phyloP scores from a whole-genome alignment of 2,888 invertebrate genomes.

The Oegoconia quadripuncta region DNA sequence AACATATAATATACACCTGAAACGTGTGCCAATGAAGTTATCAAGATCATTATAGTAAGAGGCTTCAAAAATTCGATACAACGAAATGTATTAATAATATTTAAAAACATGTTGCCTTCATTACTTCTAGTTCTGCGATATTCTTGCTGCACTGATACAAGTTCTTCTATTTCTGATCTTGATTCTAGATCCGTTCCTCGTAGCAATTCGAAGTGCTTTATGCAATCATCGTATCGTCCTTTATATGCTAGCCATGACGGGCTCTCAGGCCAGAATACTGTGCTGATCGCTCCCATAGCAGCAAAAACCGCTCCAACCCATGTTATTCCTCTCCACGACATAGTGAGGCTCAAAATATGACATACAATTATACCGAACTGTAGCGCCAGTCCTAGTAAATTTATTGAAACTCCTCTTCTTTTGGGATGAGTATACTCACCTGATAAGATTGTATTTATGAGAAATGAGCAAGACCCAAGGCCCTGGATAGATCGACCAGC shows the following conservation, averaged over 20 bases:
- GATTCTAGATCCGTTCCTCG: constrained; percentile 18
- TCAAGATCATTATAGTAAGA: not conserved
- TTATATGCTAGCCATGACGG: constrained; percentile 24
- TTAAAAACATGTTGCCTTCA: not conserved
- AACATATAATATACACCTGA: not conserved
- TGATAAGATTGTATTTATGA: constrained; percentile 16
- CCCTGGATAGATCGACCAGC: constrained; percentile 22
- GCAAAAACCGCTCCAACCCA: constrained; percentile 18
- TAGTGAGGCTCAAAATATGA: constrained; percentile 16
- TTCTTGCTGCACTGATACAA: constrained; percentile 21
- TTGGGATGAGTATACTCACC: constrained; percentile 24
- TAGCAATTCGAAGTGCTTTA: constrained; percentile 19
- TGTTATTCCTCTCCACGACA: constrained; percentile 22
- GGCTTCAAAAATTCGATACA: constrained; percentile 3
- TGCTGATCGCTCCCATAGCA: constrained; percentile 15
- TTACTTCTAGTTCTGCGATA: not conserved
- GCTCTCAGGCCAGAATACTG: constrained; percentile 23
- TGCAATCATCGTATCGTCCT: constrained; percentile 22
- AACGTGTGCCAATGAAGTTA: not conserved
- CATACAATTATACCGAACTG: constrained; percentile 14
- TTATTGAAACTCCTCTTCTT: constrained; percentile 21
- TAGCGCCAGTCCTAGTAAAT: too few species aligned
- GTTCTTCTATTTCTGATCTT: constrained; percentile 16
- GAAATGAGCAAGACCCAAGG: constrained; percentile 21
- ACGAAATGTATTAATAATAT: not conserved